Base-by-base conservation (phyloP, 2,888 invertebrate genomes). In the Rapana venosa region DNA sequence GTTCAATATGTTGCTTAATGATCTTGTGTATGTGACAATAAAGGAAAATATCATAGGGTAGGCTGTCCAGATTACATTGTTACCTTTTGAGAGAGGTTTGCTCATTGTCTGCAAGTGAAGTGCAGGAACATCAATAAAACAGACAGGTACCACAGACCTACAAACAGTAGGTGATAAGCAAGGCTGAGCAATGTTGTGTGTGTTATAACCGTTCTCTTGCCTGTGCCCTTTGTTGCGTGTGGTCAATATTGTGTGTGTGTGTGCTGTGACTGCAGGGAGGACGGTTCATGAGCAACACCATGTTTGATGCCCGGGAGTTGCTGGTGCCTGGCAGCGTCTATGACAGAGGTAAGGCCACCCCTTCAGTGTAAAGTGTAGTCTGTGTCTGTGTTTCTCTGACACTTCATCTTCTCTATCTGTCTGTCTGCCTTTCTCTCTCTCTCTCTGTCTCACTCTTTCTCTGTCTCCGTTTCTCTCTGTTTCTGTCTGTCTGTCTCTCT, bases 221-320 rank as follows among this genome's bases (percentile, higher is more conserved):
- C 26, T n/a, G 30, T 74, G 26, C 30, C 77, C 26, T 5, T 47
- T 47, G 47, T 47, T 47, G n/a, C n/a, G n/a, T n/a, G n/a, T n/a
- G n/a, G n/a, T 6, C 11, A 84, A 6, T 36, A 47, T 77, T 81
- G 61, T 47, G 47, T 47, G 47, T 8, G 47, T 47, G 47, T 83
- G 36, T 83, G 36, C 47, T 83, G 47, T 47, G 47, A 11, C 47
- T 91, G 20, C 92, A 96, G 96, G 96, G 96, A 89, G 96, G 98
- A 0, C 98, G 99, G 95, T 99, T 99, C 96, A 99, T 99, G 99
- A 98, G 98, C 90, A 98, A 98, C 56, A 98, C 98, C 58, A 98
- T 99, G 97, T 99, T 98, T 96, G 99, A 99, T 96, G 99, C 99
- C 30, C 97, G 99, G 93, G 99, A 99, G 96, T 98, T 98, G 8